phyloP scores from a whole-genome alignment of 2,888 invertebrate genomes.

The Ormyrus labotus region DNA sequence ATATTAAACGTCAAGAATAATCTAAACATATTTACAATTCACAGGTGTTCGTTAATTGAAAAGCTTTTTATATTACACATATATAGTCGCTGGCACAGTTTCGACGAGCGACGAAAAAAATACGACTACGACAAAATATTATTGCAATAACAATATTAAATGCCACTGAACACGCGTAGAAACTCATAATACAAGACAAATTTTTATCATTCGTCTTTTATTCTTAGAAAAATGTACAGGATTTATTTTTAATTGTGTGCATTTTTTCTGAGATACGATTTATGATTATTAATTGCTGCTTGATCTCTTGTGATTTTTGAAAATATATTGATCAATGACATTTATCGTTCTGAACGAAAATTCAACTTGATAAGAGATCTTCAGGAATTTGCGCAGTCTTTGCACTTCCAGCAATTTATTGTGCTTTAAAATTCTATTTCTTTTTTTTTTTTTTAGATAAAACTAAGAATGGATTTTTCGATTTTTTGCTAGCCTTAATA shows the following conservation, averaged over 20 bases:
- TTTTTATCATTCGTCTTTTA: conserved; percentile 25
- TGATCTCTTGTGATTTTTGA: neutral
- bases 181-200: conserved; percentile 20
- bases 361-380: conserved; percentile 41
- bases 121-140: neutral
- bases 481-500: neutral
- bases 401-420: conserved; percentile 16
- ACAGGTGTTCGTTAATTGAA: conserved; percentile 44
- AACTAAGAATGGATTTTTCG: conserved; percentile 15
- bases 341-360: conserved; percentile 29
- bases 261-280: conserved; percentile 19
- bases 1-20: conserved; percentile 44
- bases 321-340: conserved; percentile 5
- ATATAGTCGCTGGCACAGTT: conserved; percentile 30
- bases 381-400: conserved; percentile 18
- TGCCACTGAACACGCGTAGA: conserved; percentile 47
- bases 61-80: conserved; percentile 49
- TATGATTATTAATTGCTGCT: conserved; percentile 6
- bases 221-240: conserved; percentile 42
- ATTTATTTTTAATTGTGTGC: conserved; percentile 15
- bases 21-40: conserved; percentile 56
- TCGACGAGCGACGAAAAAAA: conserved; percentile 13
- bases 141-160: conserved; percentile 30
- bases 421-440: conserved; percentile 25
- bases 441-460: conserved; percentile 8